Percentiles rank a stretch among this genome's conserved stretches.
Evolutionary conservation across 2,113 vertebrate species (phyloP).

Genomic region (Meleagris gallopavo): DNA sequence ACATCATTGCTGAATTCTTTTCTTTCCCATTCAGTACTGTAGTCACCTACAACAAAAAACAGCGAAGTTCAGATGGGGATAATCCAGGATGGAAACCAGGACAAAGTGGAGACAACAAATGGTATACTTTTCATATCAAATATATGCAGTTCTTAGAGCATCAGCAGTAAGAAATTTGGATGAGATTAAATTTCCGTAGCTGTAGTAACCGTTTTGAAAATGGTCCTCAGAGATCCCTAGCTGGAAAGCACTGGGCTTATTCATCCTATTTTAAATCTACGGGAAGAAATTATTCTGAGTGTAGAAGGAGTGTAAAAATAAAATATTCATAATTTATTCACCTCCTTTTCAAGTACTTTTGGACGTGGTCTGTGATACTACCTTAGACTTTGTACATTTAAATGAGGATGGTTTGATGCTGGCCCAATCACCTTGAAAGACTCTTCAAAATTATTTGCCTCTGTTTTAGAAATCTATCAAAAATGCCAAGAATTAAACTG

Average conservation of each 20-base stretch:
- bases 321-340: background rate
- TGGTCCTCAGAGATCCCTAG: background rate
- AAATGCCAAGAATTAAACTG: conserved; percentile 47
- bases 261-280: background rate
- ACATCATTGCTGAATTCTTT: background rate
- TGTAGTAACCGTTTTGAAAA: background rate
- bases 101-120: rapidly evolving
- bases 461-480: background rate
- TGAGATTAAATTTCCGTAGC: background rate
- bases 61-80: background rate
- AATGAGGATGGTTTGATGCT: background rate
- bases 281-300: background rate
- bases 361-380: background rate
- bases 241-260: background rate
- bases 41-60: background rate
- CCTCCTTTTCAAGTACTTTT: background rate
- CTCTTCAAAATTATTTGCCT: conserved; percentile 31
- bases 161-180: background rate
- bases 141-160: background rate
- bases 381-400: background rate
- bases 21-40: background rate
- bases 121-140: background rate
- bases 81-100: background rate
- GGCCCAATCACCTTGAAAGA: background rate
- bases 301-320: background rate